Evolutionary conservation across 1,140 invertebrate genomes (phyloP).

Genomic region (Sitophilus oryzae): DNA sequence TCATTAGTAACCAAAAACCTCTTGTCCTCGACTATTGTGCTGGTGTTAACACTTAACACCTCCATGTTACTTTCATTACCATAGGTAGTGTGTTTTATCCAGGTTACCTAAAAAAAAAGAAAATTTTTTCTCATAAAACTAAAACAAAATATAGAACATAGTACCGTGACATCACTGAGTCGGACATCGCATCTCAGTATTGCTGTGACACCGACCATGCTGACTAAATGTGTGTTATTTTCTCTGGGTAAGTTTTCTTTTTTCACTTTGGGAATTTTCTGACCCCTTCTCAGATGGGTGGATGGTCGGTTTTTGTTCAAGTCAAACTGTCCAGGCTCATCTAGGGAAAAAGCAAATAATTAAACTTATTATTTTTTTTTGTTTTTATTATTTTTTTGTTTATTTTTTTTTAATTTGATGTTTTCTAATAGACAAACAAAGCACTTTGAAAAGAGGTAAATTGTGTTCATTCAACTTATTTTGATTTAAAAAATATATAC

Average conservation of each 20-base stretch:
- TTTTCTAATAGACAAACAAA: too few relatives aligned
- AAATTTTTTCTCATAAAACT: background rate
- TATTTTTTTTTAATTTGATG: too few relatives aligned
- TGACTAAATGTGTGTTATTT: constrained; percentile 17
- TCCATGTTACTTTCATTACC: background rate
- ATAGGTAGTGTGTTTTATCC: constrained; percentile 12
- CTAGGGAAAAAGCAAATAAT: constrained; percentile 13
- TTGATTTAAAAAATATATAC: too few relatives aligned
- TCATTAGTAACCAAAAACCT: constrained; percentile 12
- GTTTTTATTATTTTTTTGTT: too few relatives aligned
- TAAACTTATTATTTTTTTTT: too few relatives aligned
- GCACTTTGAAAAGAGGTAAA: too few relatives aligned
- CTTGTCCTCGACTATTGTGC: constrained; percentile 21
- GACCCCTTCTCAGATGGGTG: constrained; percentile 8
- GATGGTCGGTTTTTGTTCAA: constrained; percentile 9
- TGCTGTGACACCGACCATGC: constrained; percentile 7
- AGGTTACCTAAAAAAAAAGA: constrained; percentile 18
- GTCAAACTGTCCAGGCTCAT: constrained; percentile 16
- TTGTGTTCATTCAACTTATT: too few relatives aligned
- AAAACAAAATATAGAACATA: background rate
- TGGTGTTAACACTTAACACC: constrained; percentile 13
- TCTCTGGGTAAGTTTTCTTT: constrained; percentile 11
- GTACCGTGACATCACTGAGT: constrained; percentile 15
- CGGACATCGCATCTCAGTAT: constrained; percentile 12
- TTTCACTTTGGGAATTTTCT: constrained; percentile 5